Percentiles rank a stretch among this genome's conserved stretches.
Evolutionary conservation across 2,888 invertebrate genomes (phyloP).

Genomic region (Rapana venosa): DNA sequence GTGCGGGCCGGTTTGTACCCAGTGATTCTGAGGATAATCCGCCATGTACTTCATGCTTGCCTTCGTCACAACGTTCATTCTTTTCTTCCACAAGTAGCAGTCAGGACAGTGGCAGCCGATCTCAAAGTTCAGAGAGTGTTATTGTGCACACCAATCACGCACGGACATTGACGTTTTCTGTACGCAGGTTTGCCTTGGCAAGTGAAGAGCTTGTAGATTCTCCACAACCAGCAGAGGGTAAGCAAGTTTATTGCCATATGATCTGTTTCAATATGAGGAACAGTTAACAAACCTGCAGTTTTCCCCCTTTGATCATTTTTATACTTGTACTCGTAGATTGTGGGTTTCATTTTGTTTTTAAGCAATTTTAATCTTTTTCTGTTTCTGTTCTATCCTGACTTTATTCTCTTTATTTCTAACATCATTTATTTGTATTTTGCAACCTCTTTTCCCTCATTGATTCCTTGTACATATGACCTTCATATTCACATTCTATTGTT

Average conservation of each 20-base stretch:
- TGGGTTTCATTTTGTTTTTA: no score
- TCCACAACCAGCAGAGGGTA: conserved; percentile 73
- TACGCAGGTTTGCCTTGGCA: conserved; percentile 70
- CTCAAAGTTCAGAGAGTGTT: conserved; percentile 71
- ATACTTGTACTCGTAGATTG: no score
- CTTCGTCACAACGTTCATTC: conserved; percentile 67
- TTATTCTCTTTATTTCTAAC: no score
- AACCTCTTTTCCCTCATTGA: no score
- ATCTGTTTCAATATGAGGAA: no score
- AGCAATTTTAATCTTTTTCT: no score
- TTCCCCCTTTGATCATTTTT: no score
- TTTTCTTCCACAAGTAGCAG: conserved; percentile 71
- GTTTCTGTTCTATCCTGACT: no score
- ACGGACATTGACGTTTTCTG: conserved; percentile 76
- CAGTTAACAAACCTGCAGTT: no score
- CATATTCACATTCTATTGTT: no score
- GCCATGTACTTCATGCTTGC: conserved; percentile 46
- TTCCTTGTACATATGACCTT: no score
- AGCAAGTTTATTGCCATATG: neutral
- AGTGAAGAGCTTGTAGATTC: conserved; percentile 67
- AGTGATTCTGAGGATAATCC: conserved; percentile 50
- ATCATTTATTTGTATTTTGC: no score
- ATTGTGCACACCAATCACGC: conserved; percentile 75
- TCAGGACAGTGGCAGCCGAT: conserved; percentile 63
- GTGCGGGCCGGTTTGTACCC: conserved; percentile 47